Evolutionary conservation across 2,888 invertebrate genomes (phyloP), one percentile per base, ranked within the genome.

Genomic region (Leptinotarsa peninsularis): DNA sequence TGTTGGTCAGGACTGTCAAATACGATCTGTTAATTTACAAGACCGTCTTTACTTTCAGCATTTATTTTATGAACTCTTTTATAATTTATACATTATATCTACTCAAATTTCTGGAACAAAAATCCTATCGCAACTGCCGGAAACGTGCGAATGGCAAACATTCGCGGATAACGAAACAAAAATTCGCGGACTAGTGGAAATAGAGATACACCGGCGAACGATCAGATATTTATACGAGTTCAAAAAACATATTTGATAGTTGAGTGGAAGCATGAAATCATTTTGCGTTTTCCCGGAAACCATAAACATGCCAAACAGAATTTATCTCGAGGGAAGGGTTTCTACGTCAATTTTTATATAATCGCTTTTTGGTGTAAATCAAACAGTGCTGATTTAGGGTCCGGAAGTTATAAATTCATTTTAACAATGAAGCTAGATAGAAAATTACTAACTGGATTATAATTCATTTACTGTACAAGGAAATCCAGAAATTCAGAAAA

Each of bases 261-360:
- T 82, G 82, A 81, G 80, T 82, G 80, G 81, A 78, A 81, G 78
- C 82, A 82, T 82, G 81, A 83, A 82, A 84, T 84, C 83, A 83
- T 85, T 83, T 82, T 79, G 79, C 82, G 82, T 83, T 83, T 84
- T 83, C 77, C 82, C 84, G 86, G 85, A 86, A 87, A 84, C 86
- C 84, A 86, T 87, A 87, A 87, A 87, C 85, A 86, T 85, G 85
- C 84, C 85, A 83, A 76, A 80, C 82, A 79, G 82, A 85, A 86
- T 86, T 85, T 86, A 86, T 86, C 85, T 83, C 81, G 80, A 83
- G 83, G 84, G 84, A 84, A 82, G 84, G 84, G 84, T 83, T 84
- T 84, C 82, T 83, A 82, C 82, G 85, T 86, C 84, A 84, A 84
- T 85, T 86, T 86, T 86, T 77, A 67, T 69, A 82, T 84, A 82